Base-by-base conservation (phyloP, 2,888 invertebrate species). In the Protula sp. region DNA sequence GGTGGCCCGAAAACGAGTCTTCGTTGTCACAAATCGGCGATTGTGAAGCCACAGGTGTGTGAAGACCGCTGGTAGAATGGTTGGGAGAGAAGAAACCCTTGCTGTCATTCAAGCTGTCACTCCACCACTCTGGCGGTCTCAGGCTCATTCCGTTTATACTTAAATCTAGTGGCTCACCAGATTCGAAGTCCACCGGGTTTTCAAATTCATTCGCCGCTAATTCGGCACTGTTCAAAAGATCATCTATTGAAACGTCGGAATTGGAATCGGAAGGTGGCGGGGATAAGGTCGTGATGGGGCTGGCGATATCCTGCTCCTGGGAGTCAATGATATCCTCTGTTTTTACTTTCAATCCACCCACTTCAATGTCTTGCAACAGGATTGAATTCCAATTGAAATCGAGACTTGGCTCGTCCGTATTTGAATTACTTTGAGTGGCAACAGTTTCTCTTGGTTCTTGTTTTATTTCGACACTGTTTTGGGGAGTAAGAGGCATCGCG, bases 61-160 rank as follows among this genome's bases (percentile, higher is more conserved):
- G 38, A n/a, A 63, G 58, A 19, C 61, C 64, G 26, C 54, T 50
- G 45, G 31, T 54, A 24, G n/a, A 27, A 24, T 27, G 22, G 5
- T 14, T 24, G 2, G 31, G 22, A 19, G n/a, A 22, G 22, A 31
- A 31, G 29, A 51, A 22, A 28, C 53, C 54, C 3, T n/a, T 38
- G 4, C 19, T 51, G 22, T 31, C 55, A 26, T 27, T 30, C 27
- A 67, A 59, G 47, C 63, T 66, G 47, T 75, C 75, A 26, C 63
- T 64, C 81, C 81, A 81, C 79, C 80, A 80, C n/a, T 73, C 74
- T 0, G 79, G 80, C 1, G 78, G 73, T 57, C 70, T 70, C 38
- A 81, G 78, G n/a, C 74, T 70, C 3, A 71, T 69, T n/a, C 81
- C 81, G 5, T 72, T 72, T 30, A 80, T 72, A 14, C 77, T 77